Evolutionary conservation across 2,113 vertebrate genomes (phyloP).

Genomic region (Emydura subglobosa): DNA sequence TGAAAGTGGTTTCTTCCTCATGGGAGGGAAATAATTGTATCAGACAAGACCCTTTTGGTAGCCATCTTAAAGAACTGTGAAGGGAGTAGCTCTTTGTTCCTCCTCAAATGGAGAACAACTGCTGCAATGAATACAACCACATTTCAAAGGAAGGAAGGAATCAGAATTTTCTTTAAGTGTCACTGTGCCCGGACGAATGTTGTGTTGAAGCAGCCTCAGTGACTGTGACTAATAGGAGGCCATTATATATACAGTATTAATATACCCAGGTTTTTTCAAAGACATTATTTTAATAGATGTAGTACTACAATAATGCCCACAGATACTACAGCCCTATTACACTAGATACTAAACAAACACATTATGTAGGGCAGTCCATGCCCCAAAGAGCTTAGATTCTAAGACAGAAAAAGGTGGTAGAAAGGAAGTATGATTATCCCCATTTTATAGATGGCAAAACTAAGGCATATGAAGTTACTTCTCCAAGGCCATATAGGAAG

Average conservation of each 20-base stretch:
- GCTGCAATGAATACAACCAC: not conserved
- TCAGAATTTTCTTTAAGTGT: not conserved
- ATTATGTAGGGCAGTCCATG: not conserved
- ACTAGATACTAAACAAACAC: not conserved
- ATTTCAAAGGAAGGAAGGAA: not conserved
- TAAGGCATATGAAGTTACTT: not conserved
- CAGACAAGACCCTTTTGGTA: not conserved
- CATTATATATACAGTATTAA: not conserved
- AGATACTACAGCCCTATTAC: not conserved
- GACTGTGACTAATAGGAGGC: not conserved
- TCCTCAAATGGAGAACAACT: not conserved
- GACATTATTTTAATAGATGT: not conserved
- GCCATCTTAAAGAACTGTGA: not conserved
- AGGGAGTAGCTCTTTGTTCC: not conserved
- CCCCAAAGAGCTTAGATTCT: not conserved
- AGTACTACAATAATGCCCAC: not conserved
- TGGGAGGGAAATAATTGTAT: not conserved
- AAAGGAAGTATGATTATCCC: not conserved
- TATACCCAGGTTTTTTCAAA: not conserved
- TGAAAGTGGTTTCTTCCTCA: not conserved
- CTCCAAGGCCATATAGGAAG: not conserved
- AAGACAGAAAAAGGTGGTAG: not conserved
- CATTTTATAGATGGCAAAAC: not conserved
- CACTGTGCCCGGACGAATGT: not conserved
- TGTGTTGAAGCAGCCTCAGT: not conserved